Evolutionary conservation across 2,797 vertebrate species (phyloP).

Genomic region (Sebastes diploproa): DNA sequence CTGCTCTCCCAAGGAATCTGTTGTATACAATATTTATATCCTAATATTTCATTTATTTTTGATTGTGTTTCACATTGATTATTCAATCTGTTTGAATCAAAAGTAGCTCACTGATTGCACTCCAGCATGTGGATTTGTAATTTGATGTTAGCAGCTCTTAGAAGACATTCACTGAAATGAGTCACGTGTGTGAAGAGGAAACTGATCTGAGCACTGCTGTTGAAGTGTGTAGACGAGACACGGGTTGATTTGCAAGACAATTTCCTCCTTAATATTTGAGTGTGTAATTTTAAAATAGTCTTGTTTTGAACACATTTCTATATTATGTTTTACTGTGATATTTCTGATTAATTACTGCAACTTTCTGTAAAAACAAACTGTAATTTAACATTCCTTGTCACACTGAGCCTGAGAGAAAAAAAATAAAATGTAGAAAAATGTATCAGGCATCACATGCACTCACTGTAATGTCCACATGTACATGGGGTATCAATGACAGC

Average conservation of each 20-base stretch:
- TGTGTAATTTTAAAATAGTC: neutral
- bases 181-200: neutral
- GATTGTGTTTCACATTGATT: constrained; percentile 5
- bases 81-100: constrained; percentile 10
- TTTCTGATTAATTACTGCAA: constrained; percentile 35
- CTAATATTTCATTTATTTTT: neutral
- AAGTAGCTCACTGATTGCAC: constrained; percentile 9
- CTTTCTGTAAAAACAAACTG: constrained; percentile 38
- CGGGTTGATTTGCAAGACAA: neutral
- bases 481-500: neutral
- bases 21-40: neutral
- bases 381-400: constrained; percentile 58
- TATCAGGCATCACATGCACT: neutral
- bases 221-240: constrained; percentile 6
- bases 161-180: neutral
- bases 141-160: neutral
- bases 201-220: constrained; percentile 24
- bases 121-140: neutral
- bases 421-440: constrained; percentile 26
- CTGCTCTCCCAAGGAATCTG: neutral
- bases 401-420: constrained; percentile 27
- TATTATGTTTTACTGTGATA: constrained; percentile 35
- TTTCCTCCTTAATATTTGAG: constrained; percentile 6
- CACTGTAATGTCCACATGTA: neutral
- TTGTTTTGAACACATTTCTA: constrained; percentile 22